phyloP scores from a whole-genome alignment of 2,888 invertebrate genomes.

The Drosophila nr. perissopoda region DNA sequence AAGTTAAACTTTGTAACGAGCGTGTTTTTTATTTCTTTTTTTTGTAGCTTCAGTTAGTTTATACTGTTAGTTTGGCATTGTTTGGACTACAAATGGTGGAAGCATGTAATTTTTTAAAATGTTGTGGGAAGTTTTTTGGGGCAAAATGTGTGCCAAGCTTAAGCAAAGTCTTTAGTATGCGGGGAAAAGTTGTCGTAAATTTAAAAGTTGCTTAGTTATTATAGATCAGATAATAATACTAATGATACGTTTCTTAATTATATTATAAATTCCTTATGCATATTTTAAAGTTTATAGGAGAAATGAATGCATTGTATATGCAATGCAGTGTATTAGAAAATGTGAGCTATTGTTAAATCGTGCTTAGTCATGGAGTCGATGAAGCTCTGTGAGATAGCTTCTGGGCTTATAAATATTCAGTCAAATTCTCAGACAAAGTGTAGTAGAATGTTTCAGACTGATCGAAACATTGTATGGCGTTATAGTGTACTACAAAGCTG shows the following conservation, averaged over 20 bases:
- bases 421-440: conserved; percentile 14
- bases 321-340: neutral
- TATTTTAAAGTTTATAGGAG: neutral
- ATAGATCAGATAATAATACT: conserved; percentile 5
- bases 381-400: conserved; percentile 1
- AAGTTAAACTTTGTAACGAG: conserved; percentile 49
- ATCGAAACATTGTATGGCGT: neutral
- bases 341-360: neutral
- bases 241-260: conserved; percentile 7
- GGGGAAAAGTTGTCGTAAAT: neutral
- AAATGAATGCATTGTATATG: neutral
- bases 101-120: neutral
- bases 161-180: conserved; percentile 1
- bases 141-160: conserved; percentile 2
- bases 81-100: neutral
- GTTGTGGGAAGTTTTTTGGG: neutral
- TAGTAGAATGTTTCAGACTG: conserved; percentile 2
- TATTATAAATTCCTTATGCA: neutral
- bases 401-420: conserved; percentile 13
- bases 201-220: conserved; percentile 8
- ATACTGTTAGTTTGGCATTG: conserved; percentile 11
- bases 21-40: conserved; percentile 29
- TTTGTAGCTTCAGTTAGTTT: conserved; percentile 22
- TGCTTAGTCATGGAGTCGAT: conserved; percentile 13
- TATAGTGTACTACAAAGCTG: conserved; percentile 3